Base-by-base conservation (phyloP, 2,113 vertebrate species). In the Vidua macroura region DNA sequence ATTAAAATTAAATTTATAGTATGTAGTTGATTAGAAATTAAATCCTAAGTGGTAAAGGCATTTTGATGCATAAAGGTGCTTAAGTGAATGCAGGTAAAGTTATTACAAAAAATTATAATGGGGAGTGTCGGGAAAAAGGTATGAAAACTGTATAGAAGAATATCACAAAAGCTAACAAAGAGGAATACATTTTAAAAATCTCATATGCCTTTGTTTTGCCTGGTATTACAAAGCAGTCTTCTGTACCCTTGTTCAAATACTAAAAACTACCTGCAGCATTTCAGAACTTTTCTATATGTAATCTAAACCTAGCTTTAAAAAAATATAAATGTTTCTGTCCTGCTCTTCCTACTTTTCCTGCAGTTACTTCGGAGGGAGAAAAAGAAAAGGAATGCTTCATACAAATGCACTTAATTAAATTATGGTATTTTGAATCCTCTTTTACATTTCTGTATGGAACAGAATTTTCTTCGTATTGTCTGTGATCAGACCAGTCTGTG, bases 361-460 rank as follows among this genome's bases (percentile, higher is more conserved):
- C 91, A 98, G 98, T 97, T 98, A 95, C 95, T 96, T 96, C 97
- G 97, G 98, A 98, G 97, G 94, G 97, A 98, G 95, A 96, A 97
- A 98, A 98, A 98, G 97, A 97, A 95, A 97, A 97, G 81, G 96
- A 98, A 95, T 95, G 96, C 98, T 98, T 98, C 98, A 97, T 97
- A 98, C 97, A 98, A 92, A 91, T 98, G 95, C 76, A 31, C 94
- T 98, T 98, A 97, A 97, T 98, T 93, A 98, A 97, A 88, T 97
- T 98, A 95, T 98, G 98, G 98, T 98, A 98, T 95, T 97, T 90
- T 63, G 58, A 93, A 70, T 88, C 91, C 90, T 95, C 64, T 78
- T 83, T 95, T 96, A 74, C 81, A 93, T 95, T 95, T 95, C 75
- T 95, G 75, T 95, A 51, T 92, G 93, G 91, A 96, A 75, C 8